Base-by-base conservation (phyloP, 2,888 invertebrate species). In the Caenorhabditis sinica region DNA sequence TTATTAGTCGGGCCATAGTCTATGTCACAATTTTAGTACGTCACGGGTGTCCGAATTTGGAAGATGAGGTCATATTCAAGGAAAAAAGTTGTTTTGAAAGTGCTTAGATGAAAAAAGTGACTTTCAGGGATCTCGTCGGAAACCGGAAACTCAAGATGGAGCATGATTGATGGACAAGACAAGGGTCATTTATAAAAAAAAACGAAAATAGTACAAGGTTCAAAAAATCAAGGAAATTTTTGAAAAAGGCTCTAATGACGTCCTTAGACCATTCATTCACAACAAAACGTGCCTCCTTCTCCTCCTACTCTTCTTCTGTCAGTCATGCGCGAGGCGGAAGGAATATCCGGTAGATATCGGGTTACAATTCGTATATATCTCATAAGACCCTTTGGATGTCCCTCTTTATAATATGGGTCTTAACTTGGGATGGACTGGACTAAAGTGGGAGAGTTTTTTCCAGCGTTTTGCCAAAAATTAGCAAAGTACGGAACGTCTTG, bases 301-400 rank as follows among this genome's bases (percentile, higher is more conserved):
- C 4, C 40, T 13, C n/a, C 49, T 20, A 49, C 43, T 43, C 33
- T 8, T 36, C 60, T 8, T 13, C 49, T 28, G 4, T 13, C 43
- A n/a, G 45, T 65, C 65, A 65, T 65, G 45, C 45, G 65, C n/a
- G n/a, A n/a, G n/a, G 20, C 40, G 63, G 43, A 36, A 61, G 30
- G 63, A 65, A 65, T 65, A 65, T 65, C 65, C 65, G 65, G 65
- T 65, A 30, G 30, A 20, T 45, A 65, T 65, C 65, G 30, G 40
- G 28, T 65, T 65, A 28, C 65, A 45, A 43, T 63, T 61, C 60
- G 60, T 61, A 63, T 63, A 63, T 40, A 43, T 40, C 25, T 61
- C 58, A 30, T 25, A 49, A 49, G 49, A 49, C 20, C 11, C n/a
- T 45, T 45, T 45, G 15, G 17, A 17, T 17, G 49, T 17, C 30